Evolutionary conservation across 2,797 vertebrate genomes (phyloP), one percentile per base, ranked within the genome.

Genomic region (Tolypeutes matacus): DNA sequence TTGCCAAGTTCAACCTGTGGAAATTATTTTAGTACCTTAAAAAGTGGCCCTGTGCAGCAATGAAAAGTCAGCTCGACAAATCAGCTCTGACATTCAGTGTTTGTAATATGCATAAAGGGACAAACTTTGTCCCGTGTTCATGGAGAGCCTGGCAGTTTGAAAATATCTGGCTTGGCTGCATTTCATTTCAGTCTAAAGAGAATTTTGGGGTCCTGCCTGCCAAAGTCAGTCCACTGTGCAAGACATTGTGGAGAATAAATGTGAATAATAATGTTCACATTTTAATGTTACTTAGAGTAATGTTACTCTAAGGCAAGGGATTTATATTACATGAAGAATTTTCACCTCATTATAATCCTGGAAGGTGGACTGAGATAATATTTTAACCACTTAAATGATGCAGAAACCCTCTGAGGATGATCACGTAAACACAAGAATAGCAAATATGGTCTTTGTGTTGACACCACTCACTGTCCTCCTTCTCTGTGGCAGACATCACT

Each of bases 151-250:
- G 80, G 78, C 83, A 36, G 81, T 86, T 83, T 89, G 64, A 86
- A 88, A 89, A 51, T 67, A 70, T 64, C 70, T 88, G 60, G 73
- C 39, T 73, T 46, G 75, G 75, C n/a, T 51, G 60, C 56, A 42
- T 92, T 92, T 86, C 75, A 12, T 72, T 89, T 86, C 60, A 77
- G 78, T 75, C 73, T 36, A 85, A 80, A 49, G 49, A 96, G 89
- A 80, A 67, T 86, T 91, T 94, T 95, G 89, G 76, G 42, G 69
- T 56, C 11, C 73, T 70, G 64, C n/a, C 89, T 95, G 76, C 73
- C 65, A 86, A 78, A 83, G 36, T n/a, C 78, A 81, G 91, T 53
- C 72, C 80, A 70, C 78, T 58, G 15, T 34, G 56, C 20, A 69
- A 91, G 75, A 69, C 70, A 72, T 34, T 83, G 18, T 14, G 34